Evolutionary conservation across 2,888 invertebrate species (phyloP), one percentile per base, ranked within the genome.

Genomic region (Mycogona germanica): DNA sequence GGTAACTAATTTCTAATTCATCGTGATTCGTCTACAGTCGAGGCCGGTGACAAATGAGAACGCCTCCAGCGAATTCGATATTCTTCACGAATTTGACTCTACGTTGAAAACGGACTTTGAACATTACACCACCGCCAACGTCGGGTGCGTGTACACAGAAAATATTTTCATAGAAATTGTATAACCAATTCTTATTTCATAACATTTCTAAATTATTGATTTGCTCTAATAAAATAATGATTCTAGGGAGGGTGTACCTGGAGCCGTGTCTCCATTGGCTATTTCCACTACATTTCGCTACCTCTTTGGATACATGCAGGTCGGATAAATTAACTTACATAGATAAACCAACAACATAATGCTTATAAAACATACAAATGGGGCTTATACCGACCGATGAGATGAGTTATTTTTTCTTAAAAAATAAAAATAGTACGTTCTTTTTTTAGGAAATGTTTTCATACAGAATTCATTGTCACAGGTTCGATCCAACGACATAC

Each of bases 61-160:
- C 60, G 68, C 75, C 1, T 87, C 86, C 78, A 79, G 79, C 0
- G 82, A 87, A 53, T 84, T 81, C 62, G 88, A 89, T 62, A 66
- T 89, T 29, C 69, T 78, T 3, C 87, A 87, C 64, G 89, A 91
- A 68, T 71, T 83, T 63, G 87, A 88, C 66, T 69, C 75, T 0
- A 75, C 84, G 0, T 68, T 81, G 3, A 74, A 81, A 64, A 74
- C 78, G 0, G 78, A 81, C 23, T 74, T 76, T n/a, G 81, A 82
- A 57, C 68, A 79, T 1, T 66, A 76, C 25, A 81, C 84, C 0
- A 80, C 79, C 57, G 84, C 81, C 7, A 88, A 88, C 65, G 75
- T 79, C 1, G 84, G 84, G 67, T 87, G 79, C 71, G 80, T 45
- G 7, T 2, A 45, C 12, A 45, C 38, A 17, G 19, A 38, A 4